These are phyloP conservation scores for Catostylus mosaicus DNA, from an alignment of 30 jellyfish, hydroid and myxozoan genomes.

Conservation along the genomic window DNA sequence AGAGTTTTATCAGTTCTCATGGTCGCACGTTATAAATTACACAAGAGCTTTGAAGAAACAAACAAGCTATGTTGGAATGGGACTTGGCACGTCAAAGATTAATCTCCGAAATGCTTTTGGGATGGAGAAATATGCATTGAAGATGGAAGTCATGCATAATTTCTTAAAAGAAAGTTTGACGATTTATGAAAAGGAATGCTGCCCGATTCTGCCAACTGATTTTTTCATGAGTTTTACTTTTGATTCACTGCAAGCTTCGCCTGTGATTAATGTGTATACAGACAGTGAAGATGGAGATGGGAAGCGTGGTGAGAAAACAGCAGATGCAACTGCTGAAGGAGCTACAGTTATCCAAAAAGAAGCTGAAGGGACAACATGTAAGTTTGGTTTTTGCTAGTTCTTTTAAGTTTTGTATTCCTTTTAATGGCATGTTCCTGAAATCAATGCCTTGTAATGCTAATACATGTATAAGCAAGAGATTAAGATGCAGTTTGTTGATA, in stretches of 20 bases:
- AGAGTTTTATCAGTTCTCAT: conserved; percentile 51
- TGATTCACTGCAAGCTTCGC: conserved; percentile 10
- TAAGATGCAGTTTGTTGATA: no score
- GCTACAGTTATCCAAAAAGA: conserved; percentile 11
- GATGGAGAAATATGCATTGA: conserved; percentile 38
- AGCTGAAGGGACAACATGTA: conserved; percentile 16
- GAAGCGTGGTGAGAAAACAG: conserved; percentile 18
- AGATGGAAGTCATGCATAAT: conserved; percentile 37
- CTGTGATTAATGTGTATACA: conserved; percentile 25
- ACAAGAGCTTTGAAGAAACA: conserved; percentile 48
- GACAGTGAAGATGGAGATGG: conserved; percentile 40
- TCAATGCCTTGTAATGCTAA: no score
- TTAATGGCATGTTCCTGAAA: no score
- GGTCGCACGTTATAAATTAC: conserved; percentile 76
- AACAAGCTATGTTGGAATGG: conserved; percentile 64
- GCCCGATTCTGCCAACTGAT: conserved; percentile 81
- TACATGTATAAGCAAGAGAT: no score
- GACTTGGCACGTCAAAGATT: conserved; percentile 42
- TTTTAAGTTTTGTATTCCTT: no score
- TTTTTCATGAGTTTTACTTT: conserved; percentile 25
- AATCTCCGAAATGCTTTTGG: conserved; percentile 59
- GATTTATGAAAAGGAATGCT: conserved; percentile 77
- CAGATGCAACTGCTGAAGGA: conserved; percentile 9
- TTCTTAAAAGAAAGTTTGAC: conserved; percentile 48
- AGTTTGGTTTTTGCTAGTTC: background rate